Base-by-base conservation (phyloP, 2,797 vertebrate species). In the Liparis tanakae region DNA sequence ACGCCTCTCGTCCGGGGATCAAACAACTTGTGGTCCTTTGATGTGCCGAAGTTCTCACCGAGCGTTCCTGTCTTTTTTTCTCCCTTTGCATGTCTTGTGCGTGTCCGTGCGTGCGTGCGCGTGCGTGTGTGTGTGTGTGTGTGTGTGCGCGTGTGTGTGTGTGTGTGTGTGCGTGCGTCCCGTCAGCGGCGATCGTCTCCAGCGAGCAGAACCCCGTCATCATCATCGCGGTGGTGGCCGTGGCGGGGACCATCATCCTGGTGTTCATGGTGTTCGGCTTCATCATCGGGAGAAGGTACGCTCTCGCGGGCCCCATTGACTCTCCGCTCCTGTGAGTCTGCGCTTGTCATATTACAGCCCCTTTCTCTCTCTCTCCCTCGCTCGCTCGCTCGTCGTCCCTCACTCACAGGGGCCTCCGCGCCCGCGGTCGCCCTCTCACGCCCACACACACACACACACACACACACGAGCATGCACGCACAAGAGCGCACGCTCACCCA, bases 191-290 rank as follows among this genome's bases (percentile, higher is more conserved):
- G 0, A 96, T 97, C 15, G 97, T 99, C 86, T 98, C 97, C 84
- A 99, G 96, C 75, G 98, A 99, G 86, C 98, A 98, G 94, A 99
- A 99, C 89, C 98, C 98, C 46, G 98, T 99, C 81, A 99, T 99
- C 92, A 99, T 99, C 87, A 99, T 99, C 64, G 98, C 98, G 13
- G 97, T 99, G 89, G 98, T 99, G 79, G 98, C 98, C 13, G 98
- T 99, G 79, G 97, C 97, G 67, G 97, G 98, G 86, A 99, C 98
- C 90, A 99, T 99, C 91, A 99, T 99, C 92, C 93, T 99, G 92
- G 97, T 99, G 71, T 99, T 99, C 94, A 99, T 99, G 97, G 97
- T 99, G 83, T 99, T 99, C 78, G 98, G 98, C 90, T 99, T 99
- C 95, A 99, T 99, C 95, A 99, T 99, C 6, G 98, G 98, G 93